These are phyloP conservation scores for Alloscopus bannaensis DNA, from an alignment of 2,888 invertebrate species.

Conservation along the genomic window DNA sequence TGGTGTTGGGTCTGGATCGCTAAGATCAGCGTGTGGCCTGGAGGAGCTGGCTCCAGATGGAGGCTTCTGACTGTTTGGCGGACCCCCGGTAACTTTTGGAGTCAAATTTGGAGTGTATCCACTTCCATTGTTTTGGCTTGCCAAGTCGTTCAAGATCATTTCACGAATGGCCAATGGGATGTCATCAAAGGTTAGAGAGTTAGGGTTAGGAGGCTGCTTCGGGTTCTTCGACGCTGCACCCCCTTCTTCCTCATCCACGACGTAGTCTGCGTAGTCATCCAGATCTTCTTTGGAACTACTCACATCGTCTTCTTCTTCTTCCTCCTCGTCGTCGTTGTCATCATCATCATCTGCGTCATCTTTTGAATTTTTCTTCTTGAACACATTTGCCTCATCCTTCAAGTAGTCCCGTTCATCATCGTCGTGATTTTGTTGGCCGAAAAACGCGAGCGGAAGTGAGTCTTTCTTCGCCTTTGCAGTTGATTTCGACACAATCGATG, in stretches of 20 bases:
- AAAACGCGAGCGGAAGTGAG: slow-evolving; percentile 46
- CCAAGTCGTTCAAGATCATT: slow-evolving; percentile 59
- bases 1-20: slow-evolving; percentile 14
- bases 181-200: slow-evolving; percentile 7
- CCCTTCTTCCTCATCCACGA: slow-evolving; percentile 34
- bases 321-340: slow-evolving; percentile 32
- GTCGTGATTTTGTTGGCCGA: slow-evolving; percentile 57
- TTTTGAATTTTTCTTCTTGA: slow-evolving; percentile 23
- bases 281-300: slow-evolving; percentile 18
- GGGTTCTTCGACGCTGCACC: background rate
- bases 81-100: slow-evolving; percentile 25
- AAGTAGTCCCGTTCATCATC: slow-evolving; percentile 56
- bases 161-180: slow-evolving; percentile 48
- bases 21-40: background rate
- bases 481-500: background rate
- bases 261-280: slow-evolving; percentile 40
- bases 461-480: slow-evolving; percentile 20
- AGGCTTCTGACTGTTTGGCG: background rate
- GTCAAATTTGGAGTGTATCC: slow-evolving; percentile 43
- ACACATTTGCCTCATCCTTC: slow-evolving; percentile 34
- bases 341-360: slow-evolving; percentile 11
- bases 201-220: background rate
- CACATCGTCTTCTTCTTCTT: slow-evolving; percentile 28
- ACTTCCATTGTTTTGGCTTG: slow-evolving; percentile 42
- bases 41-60: background rate